phyloP scores from a whole-genome alignment of 2,797 vertebrate species.

The Premnoplex brunnescens region DNA sequence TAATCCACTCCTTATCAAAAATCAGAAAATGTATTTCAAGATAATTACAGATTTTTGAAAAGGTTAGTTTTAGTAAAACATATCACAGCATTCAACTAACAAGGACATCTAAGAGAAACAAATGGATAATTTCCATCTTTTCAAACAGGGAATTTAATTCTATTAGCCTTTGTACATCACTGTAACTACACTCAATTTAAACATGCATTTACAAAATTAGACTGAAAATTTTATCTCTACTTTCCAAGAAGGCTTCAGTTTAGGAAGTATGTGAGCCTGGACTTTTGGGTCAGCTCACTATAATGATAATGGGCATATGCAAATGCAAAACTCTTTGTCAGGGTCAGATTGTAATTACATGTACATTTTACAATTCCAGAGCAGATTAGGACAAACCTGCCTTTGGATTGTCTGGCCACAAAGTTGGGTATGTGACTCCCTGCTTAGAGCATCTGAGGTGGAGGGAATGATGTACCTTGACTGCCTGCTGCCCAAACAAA shows the following conservation, averaged over 20 bases:
- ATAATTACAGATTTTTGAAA: conserved; percentile 4
- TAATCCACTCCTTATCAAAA: neutral
- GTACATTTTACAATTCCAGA: neutral
- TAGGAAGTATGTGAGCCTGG: neutral
- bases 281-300: neutral
- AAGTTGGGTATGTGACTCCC: rapidly evolving
- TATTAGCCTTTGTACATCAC: neutral
- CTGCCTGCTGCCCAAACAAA: neutral
- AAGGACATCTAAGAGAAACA: conserved; percentile 10
- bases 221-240: neutral
- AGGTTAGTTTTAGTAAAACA: neutral
- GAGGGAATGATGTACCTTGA: neutral
- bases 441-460: neutral
- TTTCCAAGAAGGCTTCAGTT: neutral
- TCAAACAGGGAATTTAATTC: neutral
- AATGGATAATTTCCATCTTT: neutral
- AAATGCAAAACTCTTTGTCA: neutral
- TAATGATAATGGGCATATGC: neutral
- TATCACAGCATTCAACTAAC: neutral
- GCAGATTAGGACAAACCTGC: neutral
- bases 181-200: neutral
- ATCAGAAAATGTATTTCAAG: conserved; percentile 16
- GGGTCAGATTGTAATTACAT: neutral
- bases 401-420: neutral
- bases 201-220: neutral